These are phyloP conservation scores for Chaetodon auriga DNA, from an alignment of 2,113 vertebrate genomes.

Conservation along the genomic window DNA sequence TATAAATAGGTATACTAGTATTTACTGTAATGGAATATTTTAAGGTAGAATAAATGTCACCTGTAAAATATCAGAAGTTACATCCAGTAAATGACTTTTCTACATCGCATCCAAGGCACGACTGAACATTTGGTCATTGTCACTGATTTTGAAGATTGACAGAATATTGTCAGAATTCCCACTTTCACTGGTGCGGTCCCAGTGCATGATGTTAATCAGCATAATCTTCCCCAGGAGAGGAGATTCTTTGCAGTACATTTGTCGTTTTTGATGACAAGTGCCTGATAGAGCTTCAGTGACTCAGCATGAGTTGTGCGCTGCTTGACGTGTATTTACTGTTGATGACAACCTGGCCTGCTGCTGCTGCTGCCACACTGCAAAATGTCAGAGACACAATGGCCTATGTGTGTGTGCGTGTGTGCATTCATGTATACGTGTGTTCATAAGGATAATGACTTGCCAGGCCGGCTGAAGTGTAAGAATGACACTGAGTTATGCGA, in stretches of 20 bases:
- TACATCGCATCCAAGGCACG: background rate
- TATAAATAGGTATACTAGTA: background rate
- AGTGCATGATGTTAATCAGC: background rate
- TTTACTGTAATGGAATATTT: background rate
- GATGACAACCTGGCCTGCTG: constrained; percentile 53
- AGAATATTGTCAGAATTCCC: constrained; percentile 14
- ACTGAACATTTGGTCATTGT: constrained; percentile 8
- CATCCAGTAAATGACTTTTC: background rate
- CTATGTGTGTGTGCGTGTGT: constrained; percentile 6
- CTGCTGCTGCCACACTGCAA: constrained; percentile 28
- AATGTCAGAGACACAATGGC: constrained; percentile 53
- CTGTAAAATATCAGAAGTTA: background rate
- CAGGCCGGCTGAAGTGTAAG: constrained; percentile 46
- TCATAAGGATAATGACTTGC: constrained; percentile 58
- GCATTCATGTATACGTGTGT: constrained; percentile 13
- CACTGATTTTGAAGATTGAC: constrained; percentile 19
- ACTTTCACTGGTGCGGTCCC: background rate
- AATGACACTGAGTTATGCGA: constrained; percentile 63
- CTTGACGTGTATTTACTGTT: constrained; percentile 53
- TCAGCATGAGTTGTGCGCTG: constrained; percentile 49
- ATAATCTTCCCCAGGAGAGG: constrained; percentile 11
- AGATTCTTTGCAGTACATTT: constrained; percentile 32
- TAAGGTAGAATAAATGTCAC: background rate
- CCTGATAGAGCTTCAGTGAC: constrained; percentile 47
- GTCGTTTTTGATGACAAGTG: constrained; percentile 38